Conservation (phyloP, 53 echinoderm and acorn worm species). For the Echinometra lucunter region DNA sequence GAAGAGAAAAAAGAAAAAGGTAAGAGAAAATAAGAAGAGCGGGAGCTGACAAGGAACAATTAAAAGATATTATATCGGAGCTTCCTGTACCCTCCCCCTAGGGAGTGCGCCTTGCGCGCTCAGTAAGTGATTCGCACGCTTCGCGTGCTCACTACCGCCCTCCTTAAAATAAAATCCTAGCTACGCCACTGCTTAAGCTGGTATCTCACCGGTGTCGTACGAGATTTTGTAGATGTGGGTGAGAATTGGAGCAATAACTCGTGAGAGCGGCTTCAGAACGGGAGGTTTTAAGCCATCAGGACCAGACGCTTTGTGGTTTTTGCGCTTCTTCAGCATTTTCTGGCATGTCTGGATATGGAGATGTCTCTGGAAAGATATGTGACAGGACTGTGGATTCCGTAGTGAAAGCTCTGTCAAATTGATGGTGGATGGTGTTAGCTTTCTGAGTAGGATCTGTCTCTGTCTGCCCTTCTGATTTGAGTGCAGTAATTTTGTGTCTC, state of each 20-base stretch:
- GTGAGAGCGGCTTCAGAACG: neutral
- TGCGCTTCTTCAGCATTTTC: conserved; percentile 32
- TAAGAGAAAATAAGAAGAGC: too few species aligned
- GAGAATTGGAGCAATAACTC: neutral
- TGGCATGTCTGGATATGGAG: neutral
- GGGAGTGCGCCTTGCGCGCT: too few species aligned
- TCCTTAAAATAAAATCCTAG: too few species aligned
- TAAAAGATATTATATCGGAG: too few species aligned
- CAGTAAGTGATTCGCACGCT: too few species aligned
- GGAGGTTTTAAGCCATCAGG: neutral
- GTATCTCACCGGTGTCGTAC: neutral
- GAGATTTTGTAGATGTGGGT: neutral
- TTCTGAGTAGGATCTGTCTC: neutral
- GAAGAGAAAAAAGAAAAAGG: too few species aligned
- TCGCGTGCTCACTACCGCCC: too few species aligned
- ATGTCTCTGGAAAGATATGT: neutral
- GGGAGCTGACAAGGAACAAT: too few species aligned
- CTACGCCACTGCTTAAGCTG: too few species aligned
- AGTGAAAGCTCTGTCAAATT: neutral
- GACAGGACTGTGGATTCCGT: neutral
- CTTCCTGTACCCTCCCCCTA: too few species aligned
- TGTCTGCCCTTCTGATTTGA: neutral
- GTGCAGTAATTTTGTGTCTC: neutral
- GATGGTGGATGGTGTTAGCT: neutral
- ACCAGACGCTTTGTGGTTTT: neutral